Evolutionary conservation across 2,797 vertebrate genomes (phyloP).

Genomic region (Tokudaia tokunoshimensis): DNA sequence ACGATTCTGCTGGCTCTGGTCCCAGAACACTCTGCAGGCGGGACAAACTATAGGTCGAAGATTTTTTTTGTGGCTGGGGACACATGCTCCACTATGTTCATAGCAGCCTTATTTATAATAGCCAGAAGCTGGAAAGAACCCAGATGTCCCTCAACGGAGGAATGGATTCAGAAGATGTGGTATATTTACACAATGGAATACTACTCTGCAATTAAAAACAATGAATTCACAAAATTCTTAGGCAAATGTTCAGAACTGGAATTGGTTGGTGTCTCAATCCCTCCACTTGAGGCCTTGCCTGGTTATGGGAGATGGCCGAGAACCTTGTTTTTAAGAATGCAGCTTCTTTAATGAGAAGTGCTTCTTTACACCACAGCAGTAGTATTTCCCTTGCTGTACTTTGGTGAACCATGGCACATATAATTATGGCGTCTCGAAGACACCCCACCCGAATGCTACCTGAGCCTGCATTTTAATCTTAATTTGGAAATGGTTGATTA

Average conservation of each 20-base stretch:
- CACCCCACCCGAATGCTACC: not conserved
- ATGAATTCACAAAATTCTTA: too few species aligned
- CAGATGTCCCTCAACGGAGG: too few species aligned
- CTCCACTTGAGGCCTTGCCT: not conserved
- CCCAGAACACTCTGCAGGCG: not conserved
- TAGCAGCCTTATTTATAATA: too few species aligned
- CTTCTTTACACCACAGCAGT: not conserved
- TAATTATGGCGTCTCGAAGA: not conserved
- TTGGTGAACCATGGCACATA: not conserved
- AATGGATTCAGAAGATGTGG: too few species aligned
- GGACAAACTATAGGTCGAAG: not conserved
- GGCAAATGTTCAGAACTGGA: too few species aligned
- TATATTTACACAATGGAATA: too few species aligned
- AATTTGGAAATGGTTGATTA: constrained; percentile 13
- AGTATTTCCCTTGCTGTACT: not conserved
- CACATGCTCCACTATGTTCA: too few species aligned
- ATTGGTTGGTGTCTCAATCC: not conserved
- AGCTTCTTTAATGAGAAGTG: constrained; percentile 8
- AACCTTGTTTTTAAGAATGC: not conserved
- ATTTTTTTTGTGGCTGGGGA: not conserved
- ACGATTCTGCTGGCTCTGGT: not conserved
- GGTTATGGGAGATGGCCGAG: not conserved
- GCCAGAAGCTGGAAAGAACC: too few species aligned
- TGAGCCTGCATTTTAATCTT: constrained; percentile 31
- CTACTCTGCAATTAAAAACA: too few species aligned